Conservation (phyloP, 2,113 vertebrate species). For the Puffinus mauretanicus region DNA sequence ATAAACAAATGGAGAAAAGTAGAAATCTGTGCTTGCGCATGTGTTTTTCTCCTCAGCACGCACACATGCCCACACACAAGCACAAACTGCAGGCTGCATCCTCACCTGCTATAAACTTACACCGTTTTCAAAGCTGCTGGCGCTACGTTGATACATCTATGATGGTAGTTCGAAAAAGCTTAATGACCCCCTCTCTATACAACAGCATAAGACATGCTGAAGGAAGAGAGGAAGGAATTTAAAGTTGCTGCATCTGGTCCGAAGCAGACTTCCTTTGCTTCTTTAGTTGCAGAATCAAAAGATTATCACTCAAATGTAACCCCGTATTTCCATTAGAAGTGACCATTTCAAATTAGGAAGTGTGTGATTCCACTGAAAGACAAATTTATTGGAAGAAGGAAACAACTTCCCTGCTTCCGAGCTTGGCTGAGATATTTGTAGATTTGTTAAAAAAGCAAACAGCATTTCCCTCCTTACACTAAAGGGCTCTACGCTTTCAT, state of each 20-base stretch:
- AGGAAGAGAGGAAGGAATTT: slow-evolving; percentile 9
- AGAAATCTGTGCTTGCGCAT: neutral
- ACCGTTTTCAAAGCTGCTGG: neutral
- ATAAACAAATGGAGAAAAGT: neutral
- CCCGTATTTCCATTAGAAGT: neutral
- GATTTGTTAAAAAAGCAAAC: neutral
- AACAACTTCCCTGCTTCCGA: neutral
- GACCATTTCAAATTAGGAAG: neutral
- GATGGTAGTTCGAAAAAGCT: neutral
- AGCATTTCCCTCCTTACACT: neutral
- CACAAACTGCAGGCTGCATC: neutral
- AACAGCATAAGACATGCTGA: neutral
- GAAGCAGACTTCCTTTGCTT: neutral
- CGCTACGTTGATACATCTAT: neutral
- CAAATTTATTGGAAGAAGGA: neutral
- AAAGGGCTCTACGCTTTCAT: neutral
- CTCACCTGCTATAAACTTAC: neutral
- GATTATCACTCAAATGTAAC: neutral
- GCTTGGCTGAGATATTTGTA: neutral
- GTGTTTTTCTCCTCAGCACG: neutral
- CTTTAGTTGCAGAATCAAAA: neutral
- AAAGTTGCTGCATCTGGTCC: neutral
- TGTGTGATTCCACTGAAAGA: neutral
- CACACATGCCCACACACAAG: neutral
- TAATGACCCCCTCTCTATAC: neutral